Conservation (phyloP, 2,888 invertebrate species). For the Caradrina kadenii region DNA sequence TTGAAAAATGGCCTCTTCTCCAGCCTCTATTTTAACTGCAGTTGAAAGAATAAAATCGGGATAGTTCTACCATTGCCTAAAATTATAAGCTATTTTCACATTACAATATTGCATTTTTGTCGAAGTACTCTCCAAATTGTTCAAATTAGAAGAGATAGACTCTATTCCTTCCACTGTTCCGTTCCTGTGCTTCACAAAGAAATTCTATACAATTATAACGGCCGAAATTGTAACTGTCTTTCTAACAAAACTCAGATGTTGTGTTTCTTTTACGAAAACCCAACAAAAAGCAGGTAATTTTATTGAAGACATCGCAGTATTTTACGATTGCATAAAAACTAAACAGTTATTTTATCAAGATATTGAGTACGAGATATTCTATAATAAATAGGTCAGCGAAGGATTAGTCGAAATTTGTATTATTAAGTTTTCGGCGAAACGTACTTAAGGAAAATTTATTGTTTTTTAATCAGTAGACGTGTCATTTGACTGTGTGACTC, state of each 20-base stretch:
- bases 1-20: background rate
- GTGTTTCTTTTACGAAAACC: constrained; percentile 78
- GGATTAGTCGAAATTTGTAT: constrained; percentile 76
- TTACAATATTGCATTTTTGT: background rate
- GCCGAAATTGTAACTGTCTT: constrained; percentile 90
- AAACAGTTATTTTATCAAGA: constrained; percentile 80
- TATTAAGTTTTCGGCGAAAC: constrained; percentile 83
- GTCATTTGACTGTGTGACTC: constrained; percentile 69
- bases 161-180: constrained; percentile 72
- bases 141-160: constrained; percentile 41
- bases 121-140: background rate
- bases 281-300: constrained; percentile 88
- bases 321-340: constrained; percentile 78
- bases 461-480: constrained; percentile 83
- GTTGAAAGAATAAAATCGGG: background rate
- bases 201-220: constrained; percentile 91
- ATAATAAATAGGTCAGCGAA: constrained; percentile 88
- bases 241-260: constrained; percentile 83
- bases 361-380: constrained; percentile 75
- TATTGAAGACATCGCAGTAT: constrained; percentile 79
- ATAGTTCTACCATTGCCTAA: background rate
- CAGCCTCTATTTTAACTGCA: too few relatives aligned
- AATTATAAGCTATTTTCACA: background rate
- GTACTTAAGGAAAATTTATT: constrained; percentile 82
- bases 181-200: constrained; percentile 81